Conservation (phyloP, 2,888 invertebrate genomes). For the Chrysolina americana region DNA sequence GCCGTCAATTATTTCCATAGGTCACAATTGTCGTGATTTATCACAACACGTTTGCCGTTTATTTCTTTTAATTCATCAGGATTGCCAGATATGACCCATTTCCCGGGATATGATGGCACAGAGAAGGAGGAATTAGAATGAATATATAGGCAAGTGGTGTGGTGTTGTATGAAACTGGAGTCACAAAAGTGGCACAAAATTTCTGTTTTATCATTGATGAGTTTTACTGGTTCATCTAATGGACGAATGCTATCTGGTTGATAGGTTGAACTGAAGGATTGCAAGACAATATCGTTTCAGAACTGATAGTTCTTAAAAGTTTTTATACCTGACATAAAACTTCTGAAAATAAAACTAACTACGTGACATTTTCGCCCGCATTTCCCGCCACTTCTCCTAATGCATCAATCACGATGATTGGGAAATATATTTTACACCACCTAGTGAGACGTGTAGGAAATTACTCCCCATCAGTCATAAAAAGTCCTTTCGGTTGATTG, state of each 20-base stretch:
- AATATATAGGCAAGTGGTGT: too few species aligned
- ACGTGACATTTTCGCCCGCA: not conserved
- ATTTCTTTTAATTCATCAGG: not conserved
- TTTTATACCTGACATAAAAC: not conserved
- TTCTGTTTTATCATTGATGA: too few species aligned
- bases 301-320: too few species aligned
- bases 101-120: not conserved
- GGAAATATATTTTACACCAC: slow-evolving; percentile 4
- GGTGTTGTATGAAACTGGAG: too few species aligned
- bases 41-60: not conserved
- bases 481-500: not conserved
- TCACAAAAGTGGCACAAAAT: too few species aligned
- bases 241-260: too few species aligned
- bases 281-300: too few species aligned
- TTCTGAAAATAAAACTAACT: not conserved
- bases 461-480: not conserved
- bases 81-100: not conserved
- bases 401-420: slow-evolving; percentile 12
- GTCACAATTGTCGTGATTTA: not conserved
- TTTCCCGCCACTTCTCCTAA: not conserved
- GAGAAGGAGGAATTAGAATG: too few species aligned
- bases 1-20: not conserved
- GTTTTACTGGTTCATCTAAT: too few species aligned
- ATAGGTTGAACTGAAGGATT: too few species aligned
- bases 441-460: not conserved